phyloP scores from a whole-genome alignment of 2,797 vertebrate species.

The Erethizon dorsatum region DNA sequence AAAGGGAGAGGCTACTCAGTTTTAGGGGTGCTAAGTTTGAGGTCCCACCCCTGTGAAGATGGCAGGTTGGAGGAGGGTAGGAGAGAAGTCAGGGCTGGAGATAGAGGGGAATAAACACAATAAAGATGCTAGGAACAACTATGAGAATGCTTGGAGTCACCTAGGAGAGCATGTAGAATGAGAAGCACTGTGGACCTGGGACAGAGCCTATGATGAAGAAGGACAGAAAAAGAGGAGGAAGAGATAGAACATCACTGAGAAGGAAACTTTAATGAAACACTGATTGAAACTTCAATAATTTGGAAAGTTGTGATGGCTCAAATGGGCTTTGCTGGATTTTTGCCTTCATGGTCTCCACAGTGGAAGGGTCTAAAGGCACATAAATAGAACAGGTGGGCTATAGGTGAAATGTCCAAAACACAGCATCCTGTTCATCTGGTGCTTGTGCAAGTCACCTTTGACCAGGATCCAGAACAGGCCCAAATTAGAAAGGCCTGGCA shows the following conservation, averaged over 20 bases:
- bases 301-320: background rate
- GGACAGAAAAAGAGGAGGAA: background rate
- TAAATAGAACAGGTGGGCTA: background rate
- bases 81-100: background rate
- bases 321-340: conserved; percentile 20
- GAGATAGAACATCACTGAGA: background rate
- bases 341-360: background rate
- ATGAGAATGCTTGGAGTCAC: background rate
- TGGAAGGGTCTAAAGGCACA: background rate
- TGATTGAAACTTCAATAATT: background rate
- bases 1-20: background rate
- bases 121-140: background rate
- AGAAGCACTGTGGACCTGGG: background rate
- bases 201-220: background rate
- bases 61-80: background rate
- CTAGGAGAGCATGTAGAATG: rapidly evolving
- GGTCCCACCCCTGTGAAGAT: background rate
- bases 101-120: background rate
- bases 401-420: background rate
- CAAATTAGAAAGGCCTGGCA: conserved; percentile 33
- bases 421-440: background rate
- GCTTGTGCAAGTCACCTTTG: background rate
- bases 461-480: background rate
- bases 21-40: background rate
- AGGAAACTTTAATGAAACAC: background rate